Base-by-base conservation (phyloP, 1,140 invertebrate genomes). In the Teleopsis dalmanni region DNA sequence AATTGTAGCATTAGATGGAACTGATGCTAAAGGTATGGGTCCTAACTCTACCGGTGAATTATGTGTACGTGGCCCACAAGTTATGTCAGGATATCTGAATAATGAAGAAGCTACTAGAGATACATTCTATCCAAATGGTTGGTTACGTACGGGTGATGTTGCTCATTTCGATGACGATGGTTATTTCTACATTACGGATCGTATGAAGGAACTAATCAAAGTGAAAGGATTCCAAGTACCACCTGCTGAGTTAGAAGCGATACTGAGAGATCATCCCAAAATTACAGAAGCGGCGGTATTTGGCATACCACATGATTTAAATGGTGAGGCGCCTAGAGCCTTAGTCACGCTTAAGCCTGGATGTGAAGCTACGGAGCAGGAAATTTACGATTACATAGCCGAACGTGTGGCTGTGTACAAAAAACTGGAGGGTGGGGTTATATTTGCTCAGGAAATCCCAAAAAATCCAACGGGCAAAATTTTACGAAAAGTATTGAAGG, bases 191-290 rank as follows among this genome's bases (percentile, higher is more conserved):
- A 80, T 94, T 44, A 85, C 87, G 1, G 91, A 94, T 56, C 73
- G 91, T 46, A 58, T 92, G 36, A 95, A 95, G 60, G 90, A 95
- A 64, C 75, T 95, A 9, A 94, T 95, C 50, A 95, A 95, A 70
- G 77, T 78, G 4, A 81, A 81, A 73, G 79, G 78, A 0, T 80
- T 76, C 60, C 79, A 92, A 83, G 91, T 95, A 10, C 77, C 90
- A 3, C 92, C 92, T 10, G 87, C 91, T 0, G 90, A 94, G 70
- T 60, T 95, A 21, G 91, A 95, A 75, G 84, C 78, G 13, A 53
- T 94, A 11, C 61, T 95, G 18, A 74, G 87, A 45, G 76, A 74
- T 27, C 85, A 93, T 72, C 81, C 85, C 0, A 79, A 78, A 36
- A 72, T 95, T 1, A 57, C 72, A 4, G 91, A 95, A 60, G 88